Percentiles rank a stretch among this genome's conserved stretches.
phyloP scores from a whole-genome alignment of 2,888 invertebrate species.

The Parasteatoda lunata region DNA sequence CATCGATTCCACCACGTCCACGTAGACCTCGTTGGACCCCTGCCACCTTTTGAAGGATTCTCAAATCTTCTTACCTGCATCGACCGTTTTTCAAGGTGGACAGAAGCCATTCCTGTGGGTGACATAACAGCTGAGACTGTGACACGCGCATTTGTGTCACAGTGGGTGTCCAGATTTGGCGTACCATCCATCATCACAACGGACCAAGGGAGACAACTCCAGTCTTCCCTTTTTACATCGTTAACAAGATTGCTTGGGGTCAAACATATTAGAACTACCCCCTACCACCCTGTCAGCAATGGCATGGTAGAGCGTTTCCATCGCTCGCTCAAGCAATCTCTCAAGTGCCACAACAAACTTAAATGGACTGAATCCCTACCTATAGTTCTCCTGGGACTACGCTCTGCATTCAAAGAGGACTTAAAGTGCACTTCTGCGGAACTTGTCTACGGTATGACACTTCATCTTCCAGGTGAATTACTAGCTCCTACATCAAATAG shows the following conservation, averaged over 20 bases:
- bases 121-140: conserved; percentile 74
- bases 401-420: too few species aligned
- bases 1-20: conserved; percentile 35
- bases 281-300: conserved; percentile 4
- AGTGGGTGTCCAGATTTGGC: conserved; percentile 74
- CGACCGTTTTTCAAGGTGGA: conserved; percentile 73
- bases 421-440: too few species aligned
- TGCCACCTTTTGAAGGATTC: conserved; percentile 5
- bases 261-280: not conserved
- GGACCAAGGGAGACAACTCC: conserved; percentile 72
- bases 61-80: not conserved
- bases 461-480: too few species aligned
- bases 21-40: conserved; percentile 52
- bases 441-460: too few species aligned
- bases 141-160: conserved; percentile 72
- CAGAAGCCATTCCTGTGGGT: conserved; percentile 73
- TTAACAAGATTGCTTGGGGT: not conserved
- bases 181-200: conserved; percentile 72
- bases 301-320: not conserved
- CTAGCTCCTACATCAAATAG: too few species aligned
- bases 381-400: too few species aligned
- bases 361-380: too few species aligned
- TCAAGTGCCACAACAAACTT: not conserved
- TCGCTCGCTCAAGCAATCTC: not conserved
- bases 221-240: conserved; percentile 55